Evolutionary conservation across 2,797 vertebrate species (phyloP), one percentile per base, ranked within the genome.

Genomic region (Sorex maritimensis): DNA sequence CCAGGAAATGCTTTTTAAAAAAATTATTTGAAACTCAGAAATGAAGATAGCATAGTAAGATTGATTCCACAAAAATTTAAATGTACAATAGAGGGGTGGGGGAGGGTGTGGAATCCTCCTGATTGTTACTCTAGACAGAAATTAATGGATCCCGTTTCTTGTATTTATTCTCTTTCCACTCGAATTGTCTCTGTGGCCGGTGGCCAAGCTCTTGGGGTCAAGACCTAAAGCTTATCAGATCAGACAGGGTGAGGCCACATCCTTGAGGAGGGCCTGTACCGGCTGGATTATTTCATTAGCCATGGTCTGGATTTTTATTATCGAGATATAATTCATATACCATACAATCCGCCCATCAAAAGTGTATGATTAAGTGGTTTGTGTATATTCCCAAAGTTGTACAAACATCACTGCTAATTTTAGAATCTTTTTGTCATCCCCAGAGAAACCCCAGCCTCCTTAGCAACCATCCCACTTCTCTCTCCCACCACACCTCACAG

Each of bases 21-120:
- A 72, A 44, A 67, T 44, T 52, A 83, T 73, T 73, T 69, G 73
- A 95, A 96, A 90, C 24, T 21, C 86, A 90, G 83, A 77, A 38
- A 26, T 63, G 44, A 88, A 88, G 84, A 85, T 3, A 86, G 86
- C 90, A 74, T 73, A 41, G 15, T 77, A 55, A 90, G 28, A 80
- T 46, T 41, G 30, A 85, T 34, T 74, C 38, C 52, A n/a, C 34
- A 81, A 75, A 46, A 69, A 5, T 68, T 55, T 49, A 55, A 91
- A 77, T 49, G 0, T 55, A 14, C 7, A 81, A 46, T 65, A 81
- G 82, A 88, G 38, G 49, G 4, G 23, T 0, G 9, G 10, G 69
- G 52, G 58, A 15, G 30, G 49, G 58, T 61, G 58, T 61, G 58
- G 21, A 61, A 61, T 58, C 10, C 89, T 34, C 13, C 21, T 61